Percentiles rank a stretch among this genome's conserved stretches.
Conservation (phyloP, 1,140 invertebrate genomes). For the Pygmarrhopalites habei region DNA sequence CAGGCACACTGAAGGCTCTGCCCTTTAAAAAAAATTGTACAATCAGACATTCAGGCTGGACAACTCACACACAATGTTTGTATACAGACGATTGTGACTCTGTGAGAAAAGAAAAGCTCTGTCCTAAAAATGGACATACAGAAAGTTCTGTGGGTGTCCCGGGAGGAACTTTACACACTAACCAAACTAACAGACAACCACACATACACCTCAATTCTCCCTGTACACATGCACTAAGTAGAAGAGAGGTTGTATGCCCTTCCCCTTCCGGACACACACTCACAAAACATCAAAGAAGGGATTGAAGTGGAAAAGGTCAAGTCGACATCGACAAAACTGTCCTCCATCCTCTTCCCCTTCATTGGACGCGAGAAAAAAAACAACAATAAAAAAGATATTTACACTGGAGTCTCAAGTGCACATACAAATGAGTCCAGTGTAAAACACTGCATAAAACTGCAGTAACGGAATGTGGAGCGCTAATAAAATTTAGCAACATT, state of each 20-base stretch:
- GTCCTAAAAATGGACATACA: slow-evolving; percentile 13
- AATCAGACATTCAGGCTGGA: not conserved
- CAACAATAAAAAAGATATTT: not conserved
- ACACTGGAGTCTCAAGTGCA: not conserved
- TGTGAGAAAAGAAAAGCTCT: slow-evolving; percentile 7
- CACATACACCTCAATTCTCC: too few species aligned
- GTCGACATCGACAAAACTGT: not conserved
- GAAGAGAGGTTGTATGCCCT: too few species aligned
- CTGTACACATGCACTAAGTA: too few species aligned
- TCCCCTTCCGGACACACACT: too few species aligned
- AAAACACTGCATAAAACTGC: slow-evolving; percentile 40
- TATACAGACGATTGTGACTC: too few species aligned
- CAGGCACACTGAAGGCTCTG: too few species aligned
- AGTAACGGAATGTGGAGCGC: slow-evolving; percentile 38
- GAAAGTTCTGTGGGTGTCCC: slow-evolving; percentile 2
- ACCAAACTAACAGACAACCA: too few species aligned
- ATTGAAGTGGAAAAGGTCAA: too few species aligned
- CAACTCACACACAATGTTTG: not conserved
- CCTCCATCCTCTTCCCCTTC: not conserved
- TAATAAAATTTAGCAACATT: slow-evolving; percentile 40
- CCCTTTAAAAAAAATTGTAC: too few species aligned
- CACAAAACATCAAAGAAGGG: too few species aligned
- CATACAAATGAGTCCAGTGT: slow-evolving; percentile 3
- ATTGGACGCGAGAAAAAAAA: not conserved
- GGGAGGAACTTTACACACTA: not conserved